A percentile compares a stretch with the other conserved stretches of the same genome.
Conservation (phyloP, 37 sponge, comb jelly and placozoan species). For the Mnemiopsis leidyi region DNA sequence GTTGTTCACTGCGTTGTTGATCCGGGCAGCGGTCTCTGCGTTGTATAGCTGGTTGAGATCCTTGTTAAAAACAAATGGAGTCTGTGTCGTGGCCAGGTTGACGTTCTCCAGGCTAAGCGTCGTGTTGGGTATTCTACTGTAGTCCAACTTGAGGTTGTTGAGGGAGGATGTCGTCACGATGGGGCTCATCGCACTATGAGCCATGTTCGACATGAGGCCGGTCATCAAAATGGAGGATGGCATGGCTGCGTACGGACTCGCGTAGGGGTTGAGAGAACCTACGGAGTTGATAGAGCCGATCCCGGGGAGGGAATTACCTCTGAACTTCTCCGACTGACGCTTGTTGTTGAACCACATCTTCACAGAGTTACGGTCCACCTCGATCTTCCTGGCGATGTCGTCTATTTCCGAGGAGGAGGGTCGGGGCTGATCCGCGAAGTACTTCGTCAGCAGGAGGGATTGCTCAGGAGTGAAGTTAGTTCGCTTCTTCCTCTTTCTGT, state of each 20-base stretch:
- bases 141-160: constrained; percentile 65
- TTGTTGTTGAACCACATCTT: constrained; percentile 65
- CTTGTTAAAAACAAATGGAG: constrained; percentile 58
- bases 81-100: constrained; percentile 44
- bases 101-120: constrained; percentile 54
- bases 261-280: constrained; percentile 26
- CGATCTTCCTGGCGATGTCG: constrained; percentile 61
- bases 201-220: constrained; percentile 31
- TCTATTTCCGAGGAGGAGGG: constrained; percentile 44
- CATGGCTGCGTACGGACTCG: constrained; percentile 24
- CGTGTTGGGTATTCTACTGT: constrained; percentile 52
- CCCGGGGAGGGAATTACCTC: constrained; percentile 5
- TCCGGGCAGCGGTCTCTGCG: constrained; percentile 50
- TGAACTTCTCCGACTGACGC: constrained; percentile 38
- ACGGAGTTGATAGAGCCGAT: constrained; percentile 62
- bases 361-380: constrained; percentile 43
- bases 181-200: background rate
- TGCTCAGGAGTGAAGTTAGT: constrained; percentile 65
- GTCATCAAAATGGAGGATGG: background rate
- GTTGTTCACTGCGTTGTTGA: constrained; percentile 28
- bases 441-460: constrained; percentile 63
- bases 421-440: constrained; percentile 42
- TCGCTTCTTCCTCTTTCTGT: constrained; percentile 62
- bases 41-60: constrained; percentile 44
- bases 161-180: constrained; percentile 60